Base-by-base conservation (phyloP, 1,140 invertebrate species). In the Atta cephalotes region DNA sequence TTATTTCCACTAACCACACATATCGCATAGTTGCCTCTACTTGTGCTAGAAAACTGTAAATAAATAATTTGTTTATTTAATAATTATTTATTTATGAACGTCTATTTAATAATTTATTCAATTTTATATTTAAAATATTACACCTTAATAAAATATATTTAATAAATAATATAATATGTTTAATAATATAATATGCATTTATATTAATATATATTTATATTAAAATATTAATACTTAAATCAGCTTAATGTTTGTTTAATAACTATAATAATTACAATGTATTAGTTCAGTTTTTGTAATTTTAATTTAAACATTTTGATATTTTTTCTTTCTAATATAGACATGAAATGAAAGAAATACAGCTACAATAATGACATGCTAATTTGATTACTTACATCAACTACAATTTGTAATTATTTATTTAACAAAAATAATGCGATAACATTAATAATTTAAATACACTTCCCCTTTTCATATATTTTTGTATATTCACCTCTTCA, bases 1-100 rank as follows among this genome's bases (percentile, higher is more conserved):
- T n/a, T 45, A 89, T 56, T 63, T 93, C 92, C 10, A 88, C 87
- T 9, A 93, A 82, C 76, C 91, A 93, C 28, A 93, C 88, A 10
- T 85, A 87, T 25, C 84, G 79, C 18, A 88, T 68, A n/a, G 76
- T 60, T 3, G 58, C 21, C 14, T 90, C 72, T 28, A 89, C 51
- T n/a, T 79, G 60, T 45, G 63, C 66, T 12, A 90, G 56, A 68
- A 89, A 86, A 53, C 88, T 89, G 53, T 51, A 85, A 89, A 39
- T 14, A 9, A 58, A 28, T 1, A 5, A 71, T 78, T 63, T 21
- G 14, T 63, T 0, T 63, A 62, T 3, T 49, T 31, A 6, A 9
- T 18, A 6, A 21, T 39, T 10, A 21, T 45, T 45, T 45, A 35
- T 35, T 35, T 35, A 35, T 35, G 6, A 35, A 35, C 6, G 6